Percentiles rank a stretch among this genome's conserved stretches.
Conservation (phyloP, 2,113 vertebrate genomes). For the Gavialis gangeticus region DNA sequence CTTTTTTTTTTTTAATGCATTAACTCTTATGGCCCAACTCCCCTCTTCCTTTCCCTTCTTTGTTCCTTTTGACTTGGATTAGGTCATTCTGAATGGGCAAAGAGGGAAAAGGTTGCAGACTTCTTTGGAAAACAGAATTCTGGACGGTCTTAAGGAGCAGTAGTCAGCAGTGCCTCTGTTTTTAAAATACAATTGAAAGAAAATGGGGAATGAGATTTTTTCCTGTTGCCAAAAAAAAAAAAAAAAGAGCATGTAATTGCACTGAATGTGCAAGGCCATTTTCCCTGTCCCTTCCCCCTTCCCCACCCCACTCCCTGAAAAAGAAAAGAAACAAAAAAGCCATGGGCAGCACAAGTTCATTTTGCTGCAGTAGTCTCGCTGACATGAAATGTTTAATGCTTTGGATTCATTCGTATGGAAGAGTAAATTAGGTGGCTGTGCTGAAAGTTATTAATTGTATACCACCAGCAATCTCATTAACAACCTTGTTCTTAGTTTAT, state of each 20-base stretch:
- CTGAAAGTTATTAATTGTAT: neutral
- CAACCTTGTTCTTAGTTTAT: neutral
- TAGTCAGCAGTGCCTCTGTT: neutral
- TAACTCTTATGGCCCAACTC: neutral
- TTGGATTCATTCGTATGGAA: neutral
- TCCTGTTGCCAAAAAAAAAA: neutral
- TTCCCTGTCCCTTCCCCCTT: neutral
- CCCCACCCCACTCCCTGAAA: neutral
- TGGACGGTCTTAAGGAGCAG: neutral
- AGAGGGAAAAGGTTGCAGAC: neutral
- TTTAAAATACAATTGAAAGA: neutral
- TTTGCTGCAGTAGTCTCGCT: neutral
- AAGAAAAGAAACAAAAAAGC: neutral
- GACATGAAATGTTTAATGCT: neutral
- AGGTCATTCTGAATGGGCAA: neutral
- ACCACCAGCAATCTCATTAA: neutral
- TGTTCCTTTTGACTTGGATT: slow-evolving; percentile 9
- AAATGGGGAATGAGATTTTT: neutral
- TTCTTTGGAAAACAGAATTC: neutral
- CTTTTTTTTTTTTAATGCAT: neutral
- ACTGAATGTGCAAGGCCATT: neutral
- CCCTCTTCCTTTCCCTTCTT: neutral
- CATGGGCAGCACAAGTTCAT: neutral
- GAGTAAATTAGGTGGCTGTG: neutral
- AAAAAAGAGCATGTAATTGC: neutral